A percentile compares a stretch with the other conserved stretches of the same genome.
phyloP scores from a whole-genome alignment of 2,797 vertebrate species.

The Pygocentrus nattereri region DNA sequence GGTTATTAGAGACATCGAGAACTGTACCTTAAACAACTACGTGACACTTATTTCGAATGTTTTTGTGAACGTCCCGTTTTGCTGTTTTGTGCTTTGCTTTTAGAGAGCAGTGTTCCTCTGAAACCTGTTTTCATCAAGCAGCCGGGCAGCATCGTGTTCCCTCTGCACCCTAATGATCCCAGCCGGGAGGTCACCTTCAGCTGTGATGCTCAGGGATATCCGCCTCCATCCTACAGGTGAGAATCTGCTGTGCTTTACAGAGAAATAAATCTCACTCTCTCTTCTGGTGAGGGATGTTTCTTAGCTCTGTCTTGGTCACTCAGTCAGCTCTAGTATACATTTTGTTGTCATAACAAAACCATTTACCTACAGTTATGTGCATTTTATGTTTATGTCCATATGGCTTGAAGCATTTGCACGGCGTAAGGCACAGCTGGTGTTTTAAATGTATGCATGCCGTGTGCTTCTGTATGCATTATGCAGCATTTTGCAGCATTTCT shows the following conservation, averaged over 20 bases:
- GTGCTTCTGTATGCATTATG: too few relatives aligned
- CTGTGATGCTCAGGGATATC: constrained; percentile 91
- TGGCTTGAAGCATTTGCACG: too few relatives aligned
- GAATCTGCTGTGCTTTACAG: constrained; percentile 19
- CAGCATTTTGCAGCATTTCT: too few relatives aligned
- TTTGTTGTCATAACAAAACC: too few relatives aligned
- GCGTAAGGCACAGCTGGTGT: too few relatives aligned
- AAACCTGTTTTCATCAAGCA: constrained; percentile 91
- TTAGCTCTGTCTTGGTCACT: neutral
- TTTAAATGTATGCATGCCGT: too few relatives aligned
- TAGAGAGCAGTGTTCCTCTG: constrained; percentile 84
- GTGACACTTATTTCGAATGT: constrained; percentile 9
- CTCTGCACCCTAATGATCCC: constrained; percentile 84
- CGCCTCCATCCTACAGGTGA: constrained; percentile 89
- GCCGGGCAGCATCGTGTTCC: constrained; percentile 89
- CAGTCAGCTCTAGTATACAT: neutral
- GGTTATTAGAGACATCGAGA: too few relatives aligned
- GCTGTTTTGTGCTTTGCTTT: constrained; percentile 32
- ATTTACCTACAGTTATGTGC: too few relatives aligned
- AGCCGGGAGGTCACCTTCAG: constrained; percentile 90
- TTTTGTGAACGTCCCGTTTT: constrained; percentile 40
- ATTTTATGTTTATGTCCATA: too few relatives aligned
- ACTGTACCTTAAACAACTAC: neutral
- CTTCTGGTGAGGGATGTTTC: neutral
- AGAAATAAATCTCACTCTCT: neutral